Evolutionary conservation across 2,888 invertebrate genomes (phyloP).

Genomic region (Alloscopus bannaensis): DNA sequence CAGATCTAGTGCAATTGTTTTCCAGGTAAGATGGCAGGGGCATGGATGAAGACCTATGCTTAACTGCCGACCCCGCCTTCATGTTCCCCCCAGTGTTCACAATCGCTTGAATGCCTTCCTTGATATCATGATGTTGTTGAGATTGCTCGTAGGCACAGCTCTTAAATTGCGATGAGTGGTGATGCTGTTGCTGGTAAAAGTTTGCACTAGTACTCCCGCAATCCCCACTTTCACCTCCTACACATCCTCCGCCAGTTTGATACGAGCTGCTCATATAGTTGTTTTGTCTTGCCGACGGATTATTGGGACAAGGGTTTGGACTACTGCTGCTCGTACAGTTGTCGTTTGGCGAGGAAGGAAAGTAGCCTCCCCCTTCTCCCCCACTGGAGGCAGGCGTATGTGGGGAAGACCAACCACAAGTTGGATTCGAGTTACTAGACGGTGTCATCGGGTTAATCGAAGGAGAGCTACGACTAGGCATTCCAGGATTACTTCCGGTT

Average conservation of each 20-base stretch:
- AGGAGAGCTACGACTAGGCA: conserved; percentile 45
- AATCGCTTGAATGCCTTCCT: conserved; percentile 47
- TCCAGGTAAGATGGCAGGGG: conserved; percentile 62
- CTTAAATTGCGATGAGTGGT: conserved; percentile 62
- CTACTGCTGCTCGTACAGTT: conserved; percentile 48
- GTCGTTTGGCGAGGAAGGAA: conserved; percentile 45
- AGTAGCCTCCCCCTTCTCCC: conserved; percentile 26
- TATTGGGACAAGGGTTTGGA: conserved; percentile 38
- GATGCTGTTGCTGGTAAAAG: conserved; percentile 32
- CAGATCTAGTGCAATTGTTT: conserved; percentile 50
- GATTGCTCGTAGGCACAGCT: conserved; percentile 69
- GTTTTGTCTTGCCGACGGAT: conserved; percentile 1
- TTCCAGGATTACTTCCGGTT: conserved; percentile 5
- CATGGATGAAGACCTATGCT: conserved; percentile 69
- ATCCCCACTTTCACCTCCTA: conserved; percentile 41
- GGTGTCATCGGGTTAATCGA: conserved; percentile 42
- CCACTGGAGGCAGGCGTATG: conserved; percentile 34
- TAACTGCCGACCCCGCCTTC: conserved; percentile 63
- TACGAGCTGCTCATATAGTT: conserved; percentile 27
- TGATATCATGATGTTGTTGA: conserved; percentile 53
- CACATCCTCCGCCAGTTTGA: conserved; percentile 2
- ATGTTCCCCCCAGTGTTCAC: conserved; percentile 43
- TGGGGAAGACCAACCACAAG: conserved; percentile 43
- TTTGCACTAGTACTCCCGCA: conserved; percentile 23
- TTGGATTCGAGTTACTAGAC: conserved; percentile 14